Evolutionary conservation across 2,888 invertebrate genomes (phyloP).

Genomic region (Chironomus riparius): DNA sequence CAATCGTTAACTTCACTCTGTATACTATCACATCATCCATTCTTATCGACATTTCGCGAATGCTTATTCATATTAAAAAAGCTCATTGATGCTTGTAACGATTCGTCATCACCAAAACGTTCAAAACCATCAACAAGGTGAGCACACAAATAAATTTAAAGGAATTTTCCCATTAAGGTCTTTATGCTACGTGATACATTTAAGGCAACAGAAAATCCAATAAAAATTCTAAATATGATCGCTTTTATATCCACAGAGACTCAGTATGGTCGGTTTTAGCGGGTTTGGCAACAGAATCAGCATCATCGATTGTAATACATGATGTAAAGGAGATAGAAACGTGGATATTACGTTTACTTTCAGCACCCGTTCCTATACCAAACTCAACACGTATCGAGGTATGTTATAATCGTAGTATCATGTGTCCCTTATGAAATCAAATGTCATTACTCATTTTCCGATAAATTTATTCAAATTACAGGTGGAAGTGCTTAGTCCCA

Average conservation of each 20-base stretch:
- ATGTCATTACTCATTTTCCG: not conserved
- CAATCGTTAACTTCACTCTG: slow-evolving; percentile 95
- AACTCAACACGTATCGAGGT: slow-evolving; percentile 76
- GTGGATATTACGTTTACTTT: slow-evolving; percentile 92
- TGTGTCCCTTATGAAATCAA: not conserved
- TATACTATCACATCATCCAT: slow-evolving; percentile 97
- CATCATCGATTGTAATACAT: slow-evolving; percentile 82
- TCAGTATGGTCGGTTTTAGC: slow-evolving; percentile 95
- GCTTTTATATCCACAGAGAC: slow-evolving; percentile 52
- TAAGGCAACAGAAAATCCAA: not conserved
- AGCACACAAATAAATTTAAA: slow-evolving; percentile 29
- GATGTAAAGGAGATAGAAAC: slow-evolving; percentile 98
- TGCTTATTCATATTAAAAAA: slow-evolving; percentile 92
- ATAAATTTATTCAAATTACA: not conserved
- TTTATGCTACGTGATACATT: too few species aligned
- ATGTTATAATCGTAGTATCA: not conserved
- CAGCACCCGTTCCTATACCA: slow-evolving; percentile 96
- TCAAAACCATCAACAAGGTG: slow-evolving; percentile 79
- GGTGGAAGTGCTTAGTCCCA: slow-evolving; percentile 75
- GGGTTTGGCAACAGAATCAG: slow-evolving; percentile 68
- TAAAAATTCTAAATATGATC: slow-evolving; percentile 6
- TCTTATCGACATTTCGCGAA: slow-evolving; percentile 97
- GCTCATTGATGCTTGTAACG: slow-evolving; percentile 95
- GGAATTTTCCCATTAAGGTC: too few species aligned
- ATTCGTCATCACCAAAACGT: slow-evolving; percentile 78